phyloP scores from a whole-genome alignment of 2,888 invertebrate genomes.

The Yponomeuta sedellus region DNA sequence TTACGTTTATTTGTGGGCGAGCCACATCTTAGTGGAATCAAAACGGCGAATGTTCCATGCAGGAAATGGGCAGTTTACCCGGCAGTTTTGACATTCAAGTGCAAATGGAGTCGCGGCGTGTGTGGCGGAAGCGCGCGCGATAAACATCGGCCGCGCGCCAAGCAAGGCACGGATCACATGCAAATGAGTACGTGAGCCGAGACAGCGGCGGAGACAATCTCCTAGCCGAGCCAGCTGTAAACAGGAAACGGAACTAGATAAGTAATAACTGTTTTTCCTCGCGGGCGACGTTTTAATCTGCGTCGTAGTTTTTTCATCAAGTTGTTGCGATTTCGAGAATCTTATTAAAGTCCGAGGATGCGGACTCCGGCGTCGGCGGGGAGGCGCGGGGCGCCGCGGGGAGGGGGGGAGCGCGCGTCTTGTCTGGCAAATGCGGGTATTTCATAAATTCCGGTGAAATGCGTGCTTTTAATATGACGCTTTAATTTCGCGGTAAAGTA shows the following conservation, averaged over 20 bases:
- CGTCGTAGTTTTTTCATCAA: background rate
- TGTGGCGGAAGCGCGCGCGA: background rate
- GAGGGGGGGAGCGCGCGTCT: background rate
- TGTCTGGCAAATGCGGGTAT: conserved; percentile 6
- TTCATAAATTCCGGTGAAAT: conserved; percentile 6
- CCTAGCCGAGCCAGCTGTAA: background rate
- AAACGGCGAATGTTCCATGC: background rate
- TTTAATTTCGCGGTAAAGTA: conserved; percentile 5
- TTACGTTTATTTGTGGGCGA: background rate
- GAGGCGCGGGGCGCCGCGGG: background rate
- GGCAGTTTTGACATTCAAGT: conserved; percentile 1
- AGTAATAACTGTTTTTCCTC: background rate
- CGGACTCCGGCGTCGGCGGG: background rate
- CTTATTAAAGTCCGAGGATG: conserved; percentile 1
- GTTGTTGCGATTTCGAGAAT: background rate
- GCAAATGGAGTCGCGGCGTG: background rate
- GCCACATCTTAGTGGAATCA: background rate
- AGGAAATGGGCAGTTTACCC: background rate
- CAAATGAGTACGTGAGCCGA: background rate
- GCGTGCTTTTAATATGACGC: conserved; percentile 8
- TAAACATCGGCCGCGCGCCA: background rate
- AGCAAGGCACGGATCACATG: background rate
- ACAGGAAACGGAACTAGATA: background rate
- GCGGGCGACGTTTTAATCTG: background rate
- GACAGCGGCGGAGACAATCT: background rate